Conservation (phyloP, 2,113 vertebrate species). For the Gobius niger region DNA sequence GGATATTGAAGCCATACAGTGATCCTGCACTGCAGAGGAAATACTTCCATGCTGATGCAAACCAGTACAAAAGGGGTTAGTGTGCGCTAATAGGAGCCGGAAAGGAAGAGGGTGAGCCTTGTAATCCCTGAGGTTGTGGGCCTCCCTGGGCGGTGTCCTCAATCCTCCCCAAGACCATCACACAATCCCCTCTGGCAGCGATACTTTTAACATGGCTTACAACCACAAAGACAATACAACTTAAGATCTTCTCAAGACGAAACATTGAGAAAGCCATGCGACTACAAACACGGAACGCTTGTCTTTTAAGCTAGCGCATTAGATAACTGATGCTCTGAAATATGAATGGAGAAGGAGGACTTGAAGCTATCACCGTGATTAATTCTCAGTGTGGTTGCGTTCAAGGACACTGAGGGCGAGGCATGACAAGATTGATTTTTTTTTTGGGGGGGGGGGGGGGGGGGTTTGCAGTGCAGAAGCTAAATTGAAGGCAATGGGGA, state of each 20-base stretch:
- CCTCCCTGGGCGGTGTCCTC: slow-evolving; percentile 47
- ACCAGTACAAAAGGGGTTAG: not conserved
- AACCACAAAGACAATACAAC: slow-evolving; percentile 17
- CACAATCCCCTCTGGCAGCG: slow-evolving; percentile 45
- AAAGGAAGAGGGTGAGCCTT: slow-evolving; percentile 23
- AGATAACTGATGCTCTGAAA: not conserved
- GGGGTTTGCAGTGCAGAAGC: slow-evolving; percentile 14
- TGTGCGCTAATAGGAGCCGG: slow-evolving; percentile 12
- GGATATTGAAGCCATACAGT: not conserved
- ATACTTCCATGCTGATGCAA: not conserved
- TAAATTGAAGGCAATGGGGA: slow-evolving; percentile 9
- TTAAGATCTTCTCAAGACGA: not conserved
- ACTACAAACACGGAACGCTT: not conserved
- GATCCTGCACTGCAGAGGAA: slow-evolving; percentile 14
- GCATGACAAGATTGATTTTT: slow-evolving; percentile 17
- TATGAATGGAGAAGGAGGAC: not conserved
- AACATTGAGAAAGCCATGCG: not conserved
- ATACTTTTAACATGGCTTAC: slow-evolving; percentile 47
- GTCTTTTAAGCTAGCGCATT: not conserved
- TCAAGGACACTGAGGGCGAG: slow-evolving; percentile 26
- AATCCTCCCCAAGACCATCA: slow-evolving; percentile 38
- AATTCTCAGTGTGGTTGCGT: slow-evolving; percentile 17
- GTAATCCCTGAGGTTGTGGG: slow-evolving; percentile 58
- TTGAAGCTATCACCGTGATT: slow-evolving; percentile 15
- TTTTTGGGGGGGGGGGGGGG: not conserved